Evolutionary conservation across 35 echinoderm and acorn worm species (phyloP), one percentile per base, ranked within the genome.

Genomic region (Holothuria glaberrima): DNA sequence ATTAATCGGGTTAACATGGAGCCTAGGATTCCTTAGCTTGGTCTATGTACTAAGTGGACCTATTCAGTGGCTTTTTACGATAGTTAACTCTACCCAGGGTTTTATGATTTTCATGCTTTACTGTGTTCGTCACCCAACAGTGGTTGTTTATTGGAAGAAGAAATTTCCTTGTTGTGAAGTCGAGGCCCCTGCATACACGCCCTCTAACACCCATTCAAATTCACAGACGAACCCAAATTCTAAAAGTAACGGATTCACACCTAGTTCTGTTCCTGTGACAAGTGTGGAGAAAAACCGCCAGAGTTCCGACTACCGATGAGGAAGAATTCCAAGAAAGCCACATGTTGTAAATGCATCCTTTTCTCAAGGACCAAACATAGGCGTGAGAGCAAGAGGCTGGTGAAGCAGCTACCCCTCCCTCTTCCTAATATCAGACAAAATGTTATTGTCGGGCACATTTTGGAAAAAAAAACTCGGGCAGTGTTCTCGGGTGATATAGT

Each of bases 21-120:
- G 59, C 12, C 28, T 87, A 27, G 84, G 84, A 10, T 87, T 68
- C 30, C 84, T 87, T 45, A 65, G 59, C 64, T 59, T 87, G 10
- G 69, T 87, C 18, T 68, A 70, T 27, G 84, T 68, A 48, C 32
- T 70, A 9, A 87, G 35, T 44, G 84, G 65, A 57, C 32, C 65
- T 27, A 68, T 87, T 31, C 84, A 87, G 24, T 68, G 59, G 59
- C 31, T 87, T 17, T 87, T 67, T 28, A 87, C 65, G 12, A 62
- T 87, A 22, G 59, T 87, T 30, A 87, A 87, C 29, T 87, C 84
- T 9, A 68, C 38, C 13, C 84, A 87, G 30, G 84, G 84, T 36
- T 87, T 87, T 68, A 68, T 87, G 59, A 65, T 87, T 30, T 87
- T 87, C 28, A 17, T 87, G 3, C 38, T 87, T 16, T 87, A 87